Conservation (phyloP, 2,797 vertebrate genomes). For the Taenioides sp. region DNA sequence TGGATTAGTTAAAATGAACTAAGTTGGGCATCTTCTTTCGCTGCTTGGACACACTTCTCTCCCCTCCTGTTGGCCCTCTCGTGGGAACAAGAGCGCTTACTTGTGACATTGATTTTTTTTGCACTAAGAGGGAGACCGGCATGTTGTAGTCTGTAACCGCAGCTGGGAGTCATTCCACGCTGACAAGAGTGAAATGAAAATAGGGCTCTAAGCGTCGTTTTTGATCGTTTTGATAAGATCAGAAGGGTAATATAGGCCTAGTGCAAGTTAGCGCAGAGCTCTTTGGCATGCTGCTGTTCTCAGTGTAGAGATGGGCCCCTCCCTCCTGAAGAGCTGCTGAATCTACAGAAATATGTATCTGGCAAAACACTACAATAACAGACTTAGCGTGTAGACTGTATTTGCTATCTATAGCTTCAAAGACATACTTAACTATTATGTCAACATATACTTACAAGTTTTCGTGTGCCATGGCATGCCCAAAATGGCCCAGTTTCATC, state of each 20-base stretch:
- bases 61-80: constrained; percentile 7
- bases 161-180: constrained; percentile 27
- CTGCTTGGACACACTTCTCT: constrained; percentile 50
- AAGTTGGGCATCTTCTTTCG: constrained; percentile 8
- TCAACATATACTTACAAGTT: background rate
- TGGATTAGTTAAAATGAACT: constrained; percentile 18
- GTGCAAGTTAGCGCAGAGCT: constrained; percentile 40
- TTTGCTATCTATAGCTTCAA: background rate
- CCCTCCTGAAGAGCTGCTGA: constrained; percentile 18
- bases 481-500: background rate
- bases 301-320: constrained; percentile 8
- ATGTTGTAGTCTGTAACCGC: constrained; percentile 28
- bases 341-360: constrained; percentile 13
- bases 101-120: constrained; percentile 26
- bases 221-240: background rate
- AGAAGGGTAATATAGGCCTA: background rate
- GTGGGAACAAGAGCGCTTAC: constrained; percentile 12
- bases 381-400: background rate
- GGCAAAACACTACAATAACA: constrained; percentile 7
- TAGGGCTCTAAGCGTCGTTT: background rate
- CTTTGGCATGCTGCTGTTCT: constrained; percentile 11
- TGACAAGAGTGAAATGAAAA: constrained; percentile 23
- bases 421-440: constrained; percentile 3
- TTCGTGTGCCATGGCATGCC: background rate
- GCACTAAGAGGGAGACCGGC: background rate